Evolutionary conservation across 1,140 invertebrate species (phyloP), one percentile per base, ranked within the genome.

Genomic region (Chelonus insularis): DNA sequence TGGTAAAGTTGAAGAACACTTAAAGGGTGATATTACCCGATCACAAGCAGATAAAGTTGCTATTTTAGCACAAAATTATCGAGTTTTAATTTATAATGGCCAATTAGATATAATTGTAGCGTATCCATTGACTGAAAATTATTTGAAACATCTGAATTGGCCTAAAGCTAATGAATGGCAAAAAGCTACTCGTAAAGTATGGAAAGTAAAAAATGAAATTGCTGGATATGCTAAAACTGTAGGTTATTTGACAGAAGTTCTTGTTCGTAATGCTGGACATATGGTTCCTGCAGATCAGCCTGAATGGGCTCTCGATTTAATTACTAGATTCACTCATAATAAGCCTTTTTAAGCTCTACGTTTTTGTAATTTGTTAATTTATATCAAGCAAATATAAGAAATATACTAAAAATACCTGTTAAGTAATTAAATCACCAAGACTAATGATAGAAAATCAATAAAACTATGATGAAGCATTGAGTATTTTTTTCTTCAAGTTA

Each of bases 31-130:
- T 81, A 83, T 96, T 0, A 92, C 95, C 88, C 85, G 93, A 68
- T 91, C 90, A 0, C 86, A 93, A 18, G 89, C 90, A 37, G 86
- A 86, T 1, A 89, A 88, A 85, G 79, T 97, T 45, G 81, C 85
- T 4, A 86, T 89, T 57, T 75, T 96, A 0, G 60, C 86, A 82
- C 66, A 86, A 71, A 48, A 86, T 60, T 93, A 92, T 68, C 85
- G 85, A 73, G 85, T 90, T 3, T 79, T 91, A 4, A 84, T 91
- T 50, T 95, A 94, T 72, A 93, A 88, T 71, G 93, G 93, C 0
- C 91, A 94, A 70, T 71, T 95, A 34, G 93, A 95, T 72, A 89
- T 95, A 12, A 93, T 94, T 68, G 88, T 93, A 1, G 88, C 91
- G 1, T 92, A 92, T 75, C 88, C 91, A 0, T 70, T 90, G 25